Evolutionary conservation across 1,140 invertebrate genomes (phyloP).

Genomic region (Aphaenogaster rudis): DNA sequence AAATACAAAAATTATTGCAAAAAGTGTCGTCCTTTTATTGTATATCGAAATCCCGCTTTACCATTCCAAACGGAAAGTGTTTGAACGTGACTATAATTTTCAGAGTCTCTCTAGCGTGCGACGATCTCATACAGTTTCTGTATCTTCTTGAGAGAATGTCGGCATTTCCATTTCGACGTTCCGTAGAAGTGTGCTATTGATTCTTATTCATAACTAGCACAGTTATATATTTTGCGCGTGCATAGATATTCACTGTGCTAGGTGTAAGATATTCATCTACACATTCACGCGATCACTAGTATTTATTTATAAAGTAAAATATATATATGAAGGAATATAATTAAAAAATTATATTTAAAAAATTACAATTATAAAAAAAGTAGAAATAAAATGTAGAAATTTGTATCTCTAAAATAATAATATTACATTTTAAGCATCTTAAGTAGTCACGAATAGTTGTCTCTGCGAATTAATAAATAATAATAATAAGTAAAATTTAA

Average conservation of each 20-base stretch:
- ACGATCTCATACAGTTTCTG: slow-evolving; percentile 16
- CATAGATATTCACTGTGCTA: background rate
- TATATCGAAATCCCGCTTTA: slow-evolving; percentile 38
- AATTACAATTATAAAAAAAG: background rate
- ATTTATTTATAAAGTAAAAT: background rate
- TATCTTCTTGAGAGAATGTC: slow-evolving; percentile 31
- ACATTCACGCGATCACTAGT: background rate
- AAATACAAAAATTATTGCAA: slow-evolving; percentile 37
- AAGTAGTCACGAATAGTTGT: background rate
- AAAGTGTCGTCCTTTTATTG: slow-evolving; percentile 39
- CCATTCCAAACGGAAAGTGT: slow-evolving; percentile 41
- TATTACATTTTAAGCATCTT: background rate
- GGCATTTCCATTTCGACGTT: slow-evolving; percentile 21
- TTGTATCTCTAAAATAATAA: background rate
- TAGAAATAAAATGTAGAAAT: background rate
- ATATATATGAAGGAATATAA: too few species aligned
- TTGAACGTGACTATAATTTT: slow-evolving; percentile 61
- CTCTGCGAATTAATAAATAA: background rate
- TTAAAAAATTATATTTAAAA: background rate
- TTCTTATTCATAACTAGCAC: slow-evolving; percentile 34
- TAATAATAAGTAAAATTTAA: background rate
- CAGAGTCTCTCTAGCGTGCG: slow-evolving; percentile 19
- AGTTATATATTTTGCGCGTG: slow-evolving; percentile 16
- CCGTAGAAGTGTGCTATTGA: slow-evolving; percentile 6
- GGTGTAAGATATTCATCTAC: background rate